These are phyloP conservation scores for Megalurothrips usitatus DNA, from an alignment of 2,888 invertebrate genomes.

Conservation along the genomic window DNA sequence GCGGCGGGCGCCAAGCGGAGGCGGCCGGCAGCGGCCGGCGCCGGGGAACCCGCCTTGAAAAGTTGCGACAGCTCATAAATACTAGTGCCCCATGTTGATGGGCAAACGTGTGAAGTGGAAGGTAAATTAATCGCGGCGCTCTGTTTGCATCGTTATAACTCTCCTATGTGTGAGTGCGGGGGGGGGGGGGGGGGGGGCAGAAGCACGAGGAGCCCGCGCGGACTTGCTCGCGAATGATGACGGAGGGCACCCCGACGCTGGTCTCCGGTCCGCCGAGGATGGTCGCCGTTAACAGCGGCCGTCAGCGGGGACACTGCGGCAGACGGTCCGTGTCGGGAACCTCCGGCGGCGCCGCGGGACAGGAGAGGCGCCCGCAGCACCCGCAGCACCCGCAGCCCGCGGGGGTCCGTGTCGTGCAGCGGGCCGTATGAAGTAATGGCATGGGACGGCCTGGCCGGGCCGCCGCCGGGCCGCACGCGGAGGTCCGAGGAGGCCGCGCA, in stretches of 20 bases:
- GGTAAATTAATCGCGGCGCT: slow-evolving; percentile 14
- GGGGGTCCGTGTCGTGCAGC: too few relatives aligned
- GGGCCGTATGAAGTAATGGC: too few relatives aligned
- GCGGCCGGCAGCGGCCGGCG: not conserved
- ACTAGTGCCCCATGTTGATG: slow-evolving; percentile 5
- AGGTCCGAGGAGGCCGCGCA: too few relatives aligned
- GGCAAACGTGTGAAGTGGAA: slow-evolving; percentile 18
- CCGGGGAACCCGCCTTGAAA: not conserved
- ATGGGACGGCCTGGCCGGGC: too few relatives aligned
- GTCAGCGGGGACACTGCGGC: too few relatives aligned
- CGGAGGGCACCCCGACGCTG: not conserved
- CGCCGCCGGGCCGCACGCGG: too few relatives aligned
- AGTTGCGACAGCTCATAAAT: slow-evolving; percentile 6
- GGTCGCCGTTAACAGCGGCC: not conserved
- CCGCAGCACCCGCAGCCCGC: too few relatives aligned
- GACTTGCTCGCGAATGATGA: too few relatives aligned
- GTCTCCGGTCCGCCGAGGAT: not conserved
- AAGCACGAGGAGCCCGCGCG: not conserved
- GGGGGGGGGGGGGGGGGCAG: not conserved
- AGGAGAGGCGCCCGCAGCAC: too few relatives aligned
- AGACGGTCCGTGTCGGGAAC: too few relatives aligned
- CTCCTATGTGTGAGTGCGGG: not conserved
- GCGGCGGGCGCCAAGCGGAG: not conserved
- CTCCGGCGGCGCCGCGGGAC: too few relatives aligned
- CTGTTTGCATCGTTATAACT: slow-evolving; percentile 17